Evolutionary conservation across 2,113 vertebrate genomes (phyloP), one percentile per base, ranked within the genome.

Genomic region (Illadopsis cleaveri): DNA sequence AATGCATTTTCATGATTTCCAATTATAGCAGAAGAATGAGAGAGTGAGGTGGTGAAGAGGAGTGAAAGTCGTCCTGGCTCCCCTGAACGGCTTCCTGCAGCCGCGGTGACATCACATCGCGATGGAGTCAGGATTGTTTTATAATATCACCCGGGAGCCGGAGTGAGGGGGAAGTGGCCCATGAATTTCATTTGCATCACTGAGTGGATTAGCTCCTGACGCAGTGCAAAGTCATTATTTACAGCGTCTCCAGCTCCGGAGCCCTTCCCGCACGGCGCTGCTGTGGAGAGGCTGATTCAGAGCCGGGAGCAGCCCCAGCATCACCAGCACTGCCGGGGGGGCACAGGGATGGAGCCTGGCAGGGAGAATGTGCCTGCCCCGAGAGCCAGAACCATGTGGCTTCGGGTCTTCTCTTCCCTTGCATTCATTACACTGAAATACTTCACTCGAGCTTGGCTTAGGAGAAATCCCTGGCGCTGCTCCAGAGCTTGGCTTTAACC

Each of bases 91-190:
- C 76, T 92, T 50, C 33, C 16, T 50, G 89, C 70, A 81, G 33
- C 89, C 72, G 14, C 62, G 8, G 58, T 91, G 94, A 85, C 93
- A 90, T 33, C 37, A 85, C 93, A 90, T 13, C 28, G 89, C 71
- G 5, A 20, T 76, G 93, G 79, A 91, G 90, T 77, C 94, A 93
- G 93, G 79, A 45, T 38, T 62, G 82, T 71, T 94, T 71, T 82
- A 38, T 48, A 82, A 89, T 82, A 76, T 50, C 82, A 44, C 66
- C 8, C 5, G 69, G 91, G 62, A 93, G 91, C 93, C 27, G 75
- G 75, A 94, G 95, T 88, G 95, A 97, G 95, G 93, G 94, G 96
- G 93, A 93, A 86, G 96, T 68, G 85, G 95, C 94, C 95, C 94
- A 88, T 86, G 91, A 70, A 47, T 86, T 78, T 27, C 56, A 95